Evolutionary conservation across 2,888 invertebrate species (phyloP).

Genomic region (Hemithea aestivaria): DNA sequence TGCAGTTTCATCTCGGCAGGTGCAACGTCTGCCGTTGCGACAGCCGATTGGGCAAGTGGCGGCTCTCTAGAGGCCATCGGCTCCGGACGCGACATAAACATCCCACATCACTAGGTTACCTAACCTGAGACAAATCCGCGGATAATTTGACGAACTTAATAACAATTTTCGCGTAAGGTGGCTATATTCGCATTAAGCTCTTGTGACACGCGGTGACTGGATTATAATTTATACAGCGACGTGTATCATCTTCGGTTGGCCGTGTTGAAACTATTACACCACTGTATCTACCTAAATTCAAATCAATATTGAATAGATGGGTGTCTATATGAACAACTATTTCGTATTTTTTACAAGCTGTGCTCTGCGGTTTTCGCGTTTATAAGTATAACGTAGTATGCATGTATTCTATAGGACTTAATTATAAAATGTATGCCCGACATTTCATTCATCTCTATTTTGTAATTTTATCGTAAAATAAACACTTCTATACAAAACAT

Average conservation of each 20-base stretch:
- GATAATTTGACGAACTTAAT: conserved; percentile 54
- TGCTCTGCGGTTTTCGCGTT: conserved; percentile 21
- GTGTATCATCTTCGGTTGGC: conserved; percentile 47
- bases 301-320: conserved; percentile 10
- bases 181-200: conserved; percentile 30
- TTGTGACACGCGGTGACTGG: conserved; percentile 30
- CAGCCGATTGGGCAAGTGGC: conserved; percentile 70
- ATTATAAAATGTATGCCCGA: too few relatives aligned
- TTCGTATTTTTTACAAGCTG: conserved; percentile 28
- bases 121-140: conserved; percentile 67
- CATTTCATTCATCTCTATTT: too few relatives aligned
- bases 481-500: too few relatives aligned
- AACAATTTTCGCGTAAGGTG: conserved; percentile 40
- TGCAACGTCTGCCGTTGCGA: conserved; percentile 73
- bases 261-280: conserved; percentile 52
- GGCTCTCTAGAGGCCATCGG: conserved; percentile 64
- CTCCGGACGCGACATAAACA: conserved; percentile 64
- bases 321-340: conserved; percentile 23
- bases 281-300: conserved; percentile 29
- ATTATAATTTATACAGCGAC: conserved; percentile 42
- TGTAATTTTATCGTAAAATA: too few relatives aligned
- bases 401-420: too few relatives aligned
- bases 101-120: conserved; percentile 67
- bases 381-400: conserved; percentile 15
- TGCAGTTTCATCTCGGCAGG: conserved; percentile 69